These are phyloP conservation scores for Pomacea maculata DNA, from an alignment of 1,140 invertebrate species.

Conservation along the genomic window DNA sequence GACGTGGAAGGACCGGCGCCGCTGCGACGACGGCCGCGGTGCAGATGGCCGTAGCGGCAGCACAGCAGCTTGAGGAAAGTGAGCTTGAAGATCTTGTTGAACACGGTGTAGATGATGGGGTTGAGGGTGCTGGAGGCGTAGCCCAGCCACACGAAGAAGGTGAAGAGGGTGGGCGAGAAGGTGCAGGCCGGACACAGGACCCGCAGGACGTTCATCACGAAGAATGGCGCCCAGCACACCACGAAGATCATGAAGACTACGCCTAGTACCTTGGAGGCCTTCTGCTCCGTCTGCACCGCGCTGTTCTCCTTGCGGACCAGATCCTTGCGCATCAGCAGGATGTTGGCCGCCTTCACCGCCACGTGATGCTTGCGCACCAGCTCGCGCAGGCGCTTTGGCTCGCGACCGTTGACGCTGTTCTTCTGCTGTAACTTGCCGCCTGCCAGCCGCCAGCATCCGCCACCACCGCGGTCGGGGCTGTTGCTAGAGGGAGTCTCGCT, in stretches of 20 bases:
- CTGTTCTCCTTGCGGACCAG: slow-evolving; percentile 33
- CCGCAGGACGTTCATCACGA: slow-evolving; percentile 61
- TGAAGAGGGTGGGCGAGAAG: slow-evolving; percentile 57
- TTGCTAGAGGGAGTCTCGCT: background rate
- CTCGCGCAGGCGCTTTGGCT: slow-evolving; percentile 41
- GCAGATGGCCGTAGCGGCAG: slow-evolving; percentile 51
- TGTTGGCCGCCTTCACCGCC: slow-evolving; percentile 55
- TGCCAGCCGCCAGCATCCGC: background rate
- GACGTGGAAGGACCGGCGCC: slow-evolving; percentile 1
- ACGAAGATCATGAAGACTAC: slow-evolving; percentile 65
- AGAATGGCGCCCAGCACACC: slow-evolving; percentile 66
- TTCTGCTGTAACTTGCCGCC: background rate
- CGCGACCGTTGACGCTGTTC: background rate
- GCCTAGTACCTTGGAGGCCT: slow-evolving; percentile 78
- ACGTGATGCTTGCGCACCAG: slow-evolving; percentile 57
- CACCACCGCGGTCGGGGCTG: background rate
- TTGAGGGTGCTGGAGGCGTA: slow-evolving; percentile 65
- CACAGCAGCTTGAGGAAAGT: slow-evolving; percentile 61
- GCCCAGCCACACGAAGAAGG: slow-evolving; percentile 64
- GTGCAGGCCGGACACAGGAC: slow-evolving; percentile 68
- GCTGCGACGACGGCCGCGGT: slow-evolving; percentile 32
- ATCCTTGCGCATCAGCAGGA: slow-evolving; percentile 48
- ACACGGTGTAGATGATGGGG: slow-evolving; percentile 67
- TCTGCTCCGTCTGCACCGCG: slow-evolving; percentile 81
- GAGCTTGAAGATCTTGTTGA: slow-evolving; percentile 64